These are phyloP conservation scores for Drosophila limbata DNA, from an alignment of 2,888 invertebrate species.

Conservation along the genomic window DNA sequence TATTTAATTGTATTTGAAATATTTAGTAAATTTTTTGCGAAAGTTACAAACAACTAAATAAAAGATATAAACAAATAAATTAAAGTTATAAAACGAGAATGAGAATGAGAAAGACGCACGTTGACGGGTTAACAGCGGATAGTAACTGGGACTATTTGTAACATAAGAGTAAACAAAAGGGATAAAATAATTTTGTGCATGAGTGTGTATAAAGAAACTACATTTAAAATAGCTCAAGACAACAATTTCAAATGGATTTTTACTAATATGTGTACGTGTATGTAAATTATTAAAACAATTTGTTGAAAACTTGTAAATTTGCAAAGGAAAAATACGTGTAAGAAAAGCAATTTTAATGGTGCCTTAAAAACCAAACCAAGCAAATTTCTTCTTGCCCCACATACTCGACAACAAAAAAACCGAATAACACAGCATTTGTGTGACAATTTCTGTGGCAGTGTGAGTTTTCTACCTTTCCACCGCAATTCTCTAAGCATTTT, in stretches of 20 bases:
- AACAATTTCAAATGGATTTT: slow-evolving; percentile 69
- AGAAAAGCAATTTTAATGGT: slow-evolving; percentile 86
- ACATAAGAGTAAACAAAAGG: slow-evolving; percentile 49
- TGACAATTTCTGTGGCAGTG: slow-evolving; percentile 39
- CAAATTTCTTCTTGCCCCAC: slow-evolving; percentile 82
- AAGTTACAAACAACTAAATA: slow-evolving; percentile 65
- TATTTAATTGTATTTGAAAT: slow-evolving; percentile 82
- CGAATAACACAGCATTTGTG: slow-evolving; percentile 18
- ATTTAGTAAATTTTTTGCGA: slow-evolving; percentile 83
- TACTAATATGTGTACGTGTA: slow-evolving; percentile 65
- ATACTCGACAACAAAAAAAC: slow-evolving; percentile 46
- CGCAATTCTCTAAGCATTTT: slow-evolving; percentile 37
- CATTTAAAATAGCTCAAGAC: slow-evolving; percentile 68
- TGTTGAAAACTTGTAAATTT: slow-evolving; percentile 82
- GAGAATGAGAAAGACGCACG: slow-evolving; percentile 27
- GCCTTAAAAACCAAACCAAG: slow-evolving; percentile 84
- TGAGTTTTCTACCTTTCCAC: slow-evolving; percentile 53
- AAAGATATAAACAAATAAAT: slow-evolving; percentile 23
- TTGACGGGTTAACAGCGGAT: slow-evolving; percentile 66
- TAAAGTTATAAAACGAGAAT: slow-evolving; percentile 26
- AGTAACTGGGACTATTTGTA: slow-evolving; percentile 72
- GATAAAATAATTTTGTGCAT: slow-evolving; percentile 69
- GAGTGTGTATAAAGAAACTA: slow-evolving; percentile 49
- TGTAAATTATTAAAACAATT: slow-evolving; percentile 68
- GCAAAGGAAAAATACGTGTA: slow-evolving; percentile 85